These are phyloP conservation scores for Epizoanthus stellaris DNA, from an alignment of 92 coral and sea anemone species.

Conservation along the genomic window DNA sequence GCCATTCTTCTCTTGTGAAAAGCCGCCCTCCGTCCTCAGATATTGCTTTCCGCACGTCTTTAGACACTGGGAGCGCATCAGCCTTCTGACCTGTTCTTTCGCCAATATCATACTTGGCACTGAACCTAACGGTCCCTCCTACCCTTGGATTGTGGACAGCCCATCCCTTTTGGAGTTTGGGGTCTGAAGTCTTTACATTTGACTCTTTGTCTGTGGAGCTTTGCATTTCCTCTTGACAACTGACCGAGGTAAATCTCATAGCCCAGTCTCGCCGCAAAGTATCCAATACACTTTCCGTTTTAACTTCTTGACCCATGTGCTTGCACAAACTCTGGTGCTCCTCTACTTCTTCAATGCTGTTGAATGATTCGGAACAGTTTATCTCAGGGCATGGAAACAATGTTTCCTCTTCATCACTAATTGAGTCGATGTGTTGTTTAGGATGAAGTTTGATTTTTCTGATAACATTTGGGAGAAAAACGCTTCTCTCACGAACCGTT, in stretches of 20 bases:
- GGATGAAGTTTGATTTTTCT: neutral
- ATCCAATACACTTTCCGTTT: constrained; percentile 40
- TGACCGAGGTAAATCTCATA: constrained; percentile 6
- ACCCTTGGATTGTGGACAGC: constrained; percentile 39
- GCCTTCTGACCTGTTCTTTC: constrained; percentile 51
- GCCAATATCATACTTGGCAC: constrained; percentile 47
- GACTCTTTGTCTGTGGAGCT: neutral
- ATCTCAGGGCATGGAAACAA: constrained; percentile 34
- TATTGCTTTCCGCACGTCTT: constrained; percentile 51
- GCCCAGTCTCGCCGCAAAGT: constrained; percentile 55
- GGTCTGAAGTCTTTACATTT: neutral
- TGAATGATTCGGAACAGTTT: constrained; percentile 19
- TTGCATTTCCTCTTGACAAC: neutral
- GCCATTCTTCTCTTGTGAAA: constrained; percentile 51
- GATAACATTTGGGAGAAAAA: neutral
- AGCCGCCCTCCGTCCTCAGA: constrained; percentile 30
- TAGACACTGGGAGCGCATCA: constrained; percentile 46
- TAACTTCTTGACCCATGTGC: neutral
- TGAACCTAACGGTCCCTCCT: constrained; percentile 14
- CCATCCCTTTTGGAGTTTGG: constrained; percentile 40
- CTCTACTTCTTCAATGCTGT: constrained; percentile 35
- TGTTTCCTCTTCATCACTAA: neutral
- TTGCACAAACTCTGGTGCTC: constrained; percentile 10
- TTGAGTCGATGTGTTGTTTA: neutral
- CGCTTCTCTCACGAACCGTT: neutral